Percentiles rank a stretch among this genome's conserved stretches.
Conservation (phyloP, 2,888 invertebrate genomes). For the Seira ritae region DNA sequence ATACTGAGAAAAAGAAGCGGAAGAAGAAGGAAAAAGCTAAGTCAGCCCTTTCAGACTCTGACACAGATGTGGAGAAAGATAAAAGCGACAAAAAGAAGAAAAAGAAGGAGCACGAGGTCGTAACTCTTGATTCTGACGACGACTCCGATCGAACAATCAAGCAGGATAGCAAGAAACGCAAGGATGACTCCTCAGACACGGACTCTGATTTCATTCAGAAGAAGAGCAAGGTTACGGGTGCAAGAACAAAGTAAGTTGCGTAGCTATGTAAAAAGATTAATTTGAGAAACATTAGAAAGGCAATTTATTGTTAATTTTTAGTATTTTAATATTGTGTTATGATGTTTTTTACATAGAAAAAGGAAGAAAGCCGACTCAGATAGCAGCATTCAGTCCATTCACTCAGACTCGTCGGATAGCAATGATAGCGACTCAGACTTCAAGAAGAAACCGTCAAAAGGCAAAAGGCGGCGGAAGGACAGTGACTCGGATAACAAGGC, state of each 20-base stretch:
- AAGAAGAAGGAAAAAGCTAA: constrained; percentile 7
- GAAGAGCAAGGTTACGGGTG: constrained; percentile 1
- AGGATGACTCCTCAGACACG: background rate
- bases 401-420: no score
- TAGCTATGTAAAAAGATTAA: background rate
- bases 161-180: background rate
- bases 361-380: background rate
- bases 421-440: background rate
- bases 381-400: no score
- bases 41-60: background rate
- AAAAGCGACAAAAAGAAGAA: no score
- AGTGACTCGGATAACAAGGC: background rate
- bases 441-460: constrained; percentile 22
- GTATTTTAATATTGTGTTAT: background rate
- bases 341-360: background rate
- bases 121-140: no score
- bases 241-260: constrained; percentile 8
- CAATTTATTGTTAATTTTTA: background rate
- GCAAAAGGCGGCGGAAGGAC: background rate
- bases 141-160: no score
- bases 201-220: constrained; percentile 31
- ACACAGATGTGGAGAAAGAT: background rate
- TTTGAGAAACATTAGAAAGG: background rate
- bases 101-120: no score
- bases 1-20: background rate